Percentiles rank a stretch among this genome's conserved stretches.
Conservation (phyloP, 1,140 invertebrate species). For the Meteorus sp. region DNA sequence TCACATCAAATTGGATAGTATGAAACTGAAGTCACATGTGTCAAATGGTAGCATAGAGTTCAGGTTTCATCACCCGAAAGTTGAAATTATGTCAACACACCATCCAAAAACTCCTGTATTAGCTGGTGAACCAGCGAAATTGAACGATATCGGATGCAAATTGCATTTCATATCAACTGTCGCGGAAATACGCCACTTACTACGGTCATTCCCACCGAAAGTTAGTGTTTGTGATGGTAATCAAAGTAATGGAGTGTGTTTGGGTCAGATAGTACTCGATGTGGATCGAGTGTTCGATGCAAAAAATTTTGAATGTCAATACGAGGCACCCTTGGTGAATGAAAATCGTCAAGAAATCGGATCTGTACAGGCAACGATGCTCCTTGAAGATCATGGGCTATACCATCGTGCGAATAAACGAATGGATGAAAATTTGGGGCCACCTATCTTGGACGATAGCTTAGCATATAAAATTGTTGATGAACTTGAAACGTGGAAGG, state of each 20-base stretch:
- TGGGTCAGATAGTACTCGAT: conserved; percentile 43
- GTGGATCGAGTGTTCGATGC: conserved; percentile 40
- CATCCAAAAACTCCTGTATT: conserved; percentile 35
- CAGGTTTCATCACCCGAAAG: conserved; percentile 57
- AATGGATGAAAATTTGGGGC: conserved; percentile 49
- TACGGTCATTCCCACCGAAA: conserved; percentile 51
- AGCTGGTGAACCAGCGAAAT: conserved; percentile 40
- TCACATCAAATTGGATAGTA: conserved; percentile 36
- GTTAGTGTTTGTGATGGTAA: conserved; percentile 49
- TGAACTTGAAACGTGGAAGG: conserved; percentile 62
- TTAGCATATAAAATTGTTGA: conserved; percentile 59
- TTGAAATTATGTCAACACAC: conserved; percentile 42
- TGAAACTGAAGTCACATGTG: conserved; percentile 38
- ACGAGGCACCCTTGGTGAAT: conserved; percentile 39
- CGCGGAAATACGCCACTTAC: conserved; percentile 49
- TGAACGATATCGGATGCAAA: conserved; percentile 54
- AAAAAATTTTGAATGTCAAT: conserved; percentile 37
- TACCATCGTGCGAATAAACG: conserved; percentile 42
- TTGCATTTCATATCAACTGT: conserved; percentile 54
- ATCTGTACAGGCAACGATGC: conserved; percentile 40
- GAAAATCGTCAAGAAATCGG: conserved; percentile 40
- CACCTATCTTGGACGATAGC: conserved; percentile 55
- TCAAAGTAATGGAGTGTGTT: conserved; percentile 33
- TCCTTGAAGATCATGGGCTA: conserved; percentile 46
- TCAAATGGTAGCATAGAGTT: conserved; percentile 45